These are phyloP conservation scores for Anagrus nilaparvatae DNA, from an alignment of 1,140 invertebrate genomes.

Conservation along the genomic window DNA sequence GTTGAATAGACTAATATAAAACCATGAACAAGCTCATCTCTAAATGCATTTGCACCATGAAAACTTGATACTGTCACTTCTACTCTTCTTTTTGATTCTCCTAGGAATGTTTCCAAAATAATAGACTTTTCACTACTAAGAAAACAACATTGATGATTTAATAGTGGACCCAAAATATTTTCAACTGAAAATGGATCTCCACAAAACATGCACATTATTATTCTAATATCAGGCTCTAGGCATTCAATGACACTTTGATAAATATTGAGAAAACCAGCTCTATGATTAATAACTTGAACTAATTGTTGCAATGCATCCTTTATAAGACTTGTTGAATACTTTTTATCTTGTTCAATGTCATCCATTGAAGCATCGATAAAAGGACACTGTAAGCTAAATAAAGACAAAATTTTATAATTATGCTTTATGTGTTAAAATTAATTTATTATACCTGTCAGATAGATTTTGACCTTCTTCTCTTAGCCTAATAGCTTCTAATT, in stretches of 20 bases:
- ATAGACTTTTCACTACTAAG: slow-evolving; percentile 79
- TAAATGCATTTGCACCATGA: slow-evolving; percentile 85
- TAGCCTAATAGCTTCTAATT: slow-evolving; percentile 71
- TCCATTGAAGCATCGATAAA: slow-evolving; percentile 73
- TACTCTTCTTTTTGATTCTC: slow-evolving; percentile 77
- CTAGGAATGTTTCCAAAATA: slow-evolving; percentile 82
- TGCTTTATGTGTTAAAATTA: too few species aligned
- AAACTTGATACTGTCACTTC: slow-evolving; percentile 93
- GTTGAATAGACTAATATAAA: slow-evolving; percentile 94
- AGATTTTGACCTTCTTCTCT: slow-evolving; percentile 84
- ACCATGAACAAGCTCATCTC: slow-evolving; percentile 89
- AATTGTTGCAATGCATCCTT: slow-evolving; percentile 65
- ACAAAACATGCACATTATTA: slow-evolving; percentile 96
- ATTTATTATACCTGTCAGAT: slow-evolving; percentile 61
- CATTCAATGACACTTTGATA: slow-evolving; percentile 68
- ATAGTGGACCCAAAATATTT: slow-evolving; percentile 76
- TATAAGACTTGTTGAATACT: slow-evolving; percentile 50
- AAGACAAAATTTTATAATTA: too few species aligned
- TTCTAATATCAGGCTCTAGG: slow-evolving; percentile 77
- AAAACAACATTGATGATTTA: slow-evolving; percentile 80
- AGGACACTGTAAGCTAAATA: slow-evolving; percentile 66
- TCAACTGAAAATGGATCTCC: slow-evolving; percentile 89
- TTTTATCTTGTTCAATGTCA: slow-evolving; percentile 49
- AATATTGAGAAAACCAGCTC: slow-evolving; percentile 58
- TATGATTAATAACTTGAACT: slow-evolving; percentile 63